Base-by-base conservation (phyloP, 2,888 invertebrate genomes). In the Zaprionus bogoriensis region DNA sequence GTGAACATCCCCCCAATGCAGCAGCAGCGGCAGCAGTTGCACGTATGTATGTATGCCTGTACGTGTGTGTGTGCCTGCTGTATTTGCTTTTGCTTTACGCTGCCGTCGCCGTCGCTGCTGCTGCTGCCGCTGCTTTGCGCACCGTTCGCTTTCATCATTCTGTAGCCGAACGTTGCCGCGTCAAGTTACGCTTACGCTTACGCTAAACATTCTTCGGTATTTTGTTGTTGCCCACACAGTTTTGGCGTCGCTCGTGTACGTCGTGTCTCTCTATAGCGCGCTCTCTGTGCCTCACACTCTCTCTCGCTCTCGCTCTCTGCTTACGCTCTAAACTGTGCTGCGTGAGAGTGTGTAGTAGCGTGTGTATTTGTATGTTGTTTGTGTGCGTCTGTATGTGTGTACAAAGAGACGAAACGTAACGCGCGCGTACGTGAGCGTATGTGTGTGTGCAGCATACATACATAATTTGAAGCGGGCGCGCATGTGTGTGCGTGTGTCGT, bases 161-260 rank as follows among this genome's bases (percentile, higher is more conserved):
- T 75, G 79, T 78, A 71, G 78, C 71, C 61, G 78, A 75, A 64
- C 75, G 79, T 78, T 75, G 76, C 63, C 72, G 79, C 76, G 75
- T 75, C 55, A 71, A 62, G 75, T 75, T 76, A 67, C 72, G 76
- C 54, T 68, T 70, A 64, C 68, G 70, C 48, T 71, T 63, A 69
- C 70, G 70, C 58, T 70, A 45, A 71, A 70, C 38, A 70, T 74
- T 71, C 54, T 65, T 59, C 65, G 71, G 57, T 58, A 48, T 70
- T 32, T 25, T 28, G 23, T 36, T 12, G 38, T 70, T 59, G 50
- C 58, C 38, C 50, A 63, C 44, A 68, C 65, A 71, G 50, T 59
- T 70, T 64, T 51, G 55, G 71, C 71, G 71, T 70, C 71, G 52
- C 46, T 70, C 70, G 70, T 62, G 70, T 71, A 74, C 66, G 66